Conservation (phyloP, 2,888 invertebrate genomes). For the Ypsolopha scabrella region DNA sequence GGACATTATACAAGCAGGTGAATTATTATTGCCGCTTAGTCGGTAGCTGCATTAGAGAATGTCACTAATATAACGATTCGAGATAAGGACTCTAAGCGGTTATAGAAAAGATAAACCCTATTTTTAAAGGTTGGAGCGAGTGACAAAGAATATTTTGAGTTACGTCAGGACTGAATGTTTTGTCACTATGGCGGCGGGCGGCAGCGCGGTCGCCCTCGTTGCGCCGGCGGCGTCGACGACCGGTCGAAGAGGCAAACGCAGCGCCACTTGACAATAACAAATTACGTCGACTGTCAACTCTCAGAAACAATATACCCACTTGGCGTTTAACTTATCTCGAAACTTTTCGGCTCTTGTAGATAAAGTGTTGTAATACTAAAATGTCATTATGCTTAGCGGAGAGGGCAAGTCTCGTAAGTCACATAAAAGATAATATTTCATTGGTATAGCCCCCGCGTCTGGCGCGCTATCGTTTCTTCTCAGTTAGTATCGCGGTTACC, state of each 20-base stretch:
- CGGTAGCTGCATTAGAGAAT: conserved; percentile 38
- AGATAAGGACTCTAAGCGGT: conserved; percentile 40
- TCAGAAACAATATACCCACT: conserved; percentile 66
- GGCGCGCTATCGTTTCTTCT: conserved; percentile 31
- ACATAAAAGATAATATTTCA: conserved; percentile 54
- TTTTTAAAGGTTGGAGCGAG: conserved; percentile 31
- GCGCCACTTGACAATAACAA: conserved; percentile 58
- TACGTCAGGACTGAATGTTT: conserved; percentile 25
- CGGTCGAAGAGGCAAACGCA: conserved; percentile 6
- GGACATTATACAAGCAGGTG: conserved; percentile 28
- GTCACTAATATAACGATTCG: conserved; percentile 33
- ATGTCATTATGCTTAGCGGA: conserved; percentile 60
- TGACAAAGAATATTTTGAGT: conserved; percentile 27
- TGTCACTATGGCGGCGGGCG: conserved; percentile 9
- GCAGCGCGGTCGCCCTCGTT: conserved; percentile 14
- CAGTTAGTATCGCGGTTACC: conserved; percentile 47
- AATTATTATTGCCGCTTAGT: conserved; percentile 41
- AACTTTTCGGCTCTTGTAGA: conserved; percentile 63
- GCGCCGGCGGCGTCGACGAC: conserved; percentile 14
- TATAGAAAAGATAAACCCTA: conserved; percentile 46
- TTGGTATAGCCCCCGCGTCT: conserved; percentile 14
- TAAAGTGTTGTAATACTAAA: conserved; percentile 68
- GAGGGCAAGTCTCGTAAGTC: conserved; percentile 49
- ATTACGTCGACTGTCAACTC: conserved; percentile 63
- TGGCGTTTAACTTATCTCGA: conserved; percentile 65